phyloP scores from a whole-genome alignment of 1,140 invertebrate genomes.

The Rhynchophorus ferrugineus region DNA sequence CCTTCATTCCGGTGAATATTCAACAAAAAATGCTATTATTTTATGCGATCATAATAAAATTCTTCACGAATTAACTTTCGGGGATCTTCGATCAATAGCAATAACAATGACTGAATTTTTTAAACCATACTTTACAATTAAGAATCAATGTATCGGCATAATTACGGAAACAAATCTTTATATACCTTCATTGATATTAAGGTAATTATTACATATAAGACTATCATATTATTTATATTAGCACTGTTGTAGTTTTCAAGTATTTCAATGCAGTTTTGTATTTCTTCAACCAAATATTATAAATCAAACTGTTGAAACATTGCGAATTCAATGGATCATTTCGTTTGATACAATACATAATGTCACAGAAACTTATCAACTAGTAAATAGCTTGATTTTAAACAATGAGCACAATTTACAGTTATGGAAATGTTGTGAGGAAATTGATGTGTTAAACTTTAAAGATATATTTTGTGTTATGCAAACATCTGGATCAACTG shows the following conservation, averaged over 20 bases:
- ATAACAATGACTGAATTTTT: too few relatives aligned
- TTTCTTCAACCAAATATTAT: conserved; percentile 15
- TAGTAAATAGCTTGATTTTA: conserved; percentile 4
- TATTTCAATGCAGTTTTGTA: conserved; percentile 17
- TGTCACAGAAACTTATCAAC: conserved; percentile 2
- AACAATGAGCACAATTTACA: conserved; percentile 6
- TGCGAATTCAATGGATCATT: conserved; percentile 12
- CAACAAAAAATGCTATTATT: background rate
- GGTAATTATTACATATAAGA: conserved; percentile 12
- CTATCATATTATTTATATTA: background rate
- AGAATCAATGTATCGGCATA: conserved; percentile 25
- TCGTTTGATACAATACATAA: conserved; percentile 1
- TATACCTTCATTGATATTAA: conserved; percentile 25
- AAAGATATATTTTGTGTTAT: conserved; percentile 51
- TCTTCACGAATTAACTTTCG: background rate
- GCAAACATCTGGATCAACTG: conserved; percentile 60
- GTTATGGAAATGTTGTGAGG: conserved; percentile 8
- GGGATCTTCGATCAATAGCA: too few relatives aligned
- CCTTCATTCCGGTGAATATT: background rate
- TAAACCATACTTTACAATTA: too few relatives aligned
- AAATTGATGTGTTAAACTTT: conserved; percentile 5
- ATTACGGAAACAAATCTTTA: conserved; percentile 26
- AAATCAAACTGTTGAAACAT: background rate
- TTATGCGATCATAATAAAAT: background rate
- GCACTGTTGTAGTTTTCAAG: conserved; percentile 23